A percentile compares a stretch with the other conserved stretches of the same genome.
These are phyloP conservation scores for Molothrus aeneus DNA, from an alignment of 2,797 vertebrate species.

Conservation along the genomic window DNA sequence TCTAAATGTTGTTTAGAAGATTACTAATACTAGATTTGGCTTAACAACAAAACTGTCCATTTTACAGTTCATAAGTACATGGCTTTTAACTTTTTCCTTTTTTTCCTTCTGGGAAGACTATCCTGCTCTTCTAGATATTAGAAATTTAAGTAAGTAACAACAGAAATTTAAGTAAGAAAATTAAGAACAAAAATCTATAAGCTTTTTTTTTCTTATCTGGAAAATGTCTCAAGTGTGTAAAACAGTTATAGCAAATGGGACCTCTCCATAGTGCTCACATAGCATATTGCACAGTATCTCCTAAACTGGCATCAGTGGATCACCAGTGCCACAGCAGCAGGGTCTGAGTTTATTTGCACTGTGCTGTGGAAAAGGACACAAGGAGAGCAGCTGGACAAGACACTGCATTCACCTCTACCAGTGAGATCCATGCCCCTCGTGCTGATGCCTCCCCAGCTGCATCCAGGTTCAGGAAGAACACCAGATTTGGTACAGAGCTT, in stretches of 20 bases:
- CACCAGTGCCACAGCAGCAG: not conserved
- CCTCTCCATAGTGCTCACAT: accelerated
- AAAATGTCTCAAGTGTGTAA: not conserved
- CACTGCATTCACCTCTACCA: not conserved
- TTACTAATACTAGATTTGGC: too few relatives aligned
- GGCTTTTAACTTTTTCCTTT: not conserved
- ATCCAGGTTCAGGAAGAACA: not conserved
- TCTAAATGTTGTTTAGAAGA: not conserved
- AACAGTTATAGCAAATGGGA: not conserved
- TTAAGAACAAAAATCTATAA: not conserved
- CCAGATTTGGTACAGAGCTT: not conserved
- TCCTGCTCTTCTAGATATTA: not conserved
- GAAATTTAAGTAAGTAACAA: not conserved
- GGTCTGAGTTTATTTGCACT: not conserved
- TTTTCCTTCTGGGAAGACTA: not conserved
- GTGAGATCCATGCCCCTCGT: accelerated
- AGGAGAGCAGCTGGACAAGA: not conserved
- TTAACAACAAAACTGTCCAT: not conserved
- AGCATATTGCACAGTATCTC: not conserved
- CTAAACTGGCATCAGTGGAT: not conserved
- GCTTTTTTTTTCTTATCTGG: not conserved
- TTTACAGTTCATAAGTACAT: not conserved
- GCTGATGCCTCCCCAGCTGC: not conserved
- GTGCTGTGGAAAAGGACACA: accelerated
- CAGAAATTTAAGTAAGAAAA: not conserved